Evolutionary conservation across 2,113 vertebrate genomes (phyloP), one percentile per base, ranked within the genome.

Genomic region (Proteles cristata): DNA sequence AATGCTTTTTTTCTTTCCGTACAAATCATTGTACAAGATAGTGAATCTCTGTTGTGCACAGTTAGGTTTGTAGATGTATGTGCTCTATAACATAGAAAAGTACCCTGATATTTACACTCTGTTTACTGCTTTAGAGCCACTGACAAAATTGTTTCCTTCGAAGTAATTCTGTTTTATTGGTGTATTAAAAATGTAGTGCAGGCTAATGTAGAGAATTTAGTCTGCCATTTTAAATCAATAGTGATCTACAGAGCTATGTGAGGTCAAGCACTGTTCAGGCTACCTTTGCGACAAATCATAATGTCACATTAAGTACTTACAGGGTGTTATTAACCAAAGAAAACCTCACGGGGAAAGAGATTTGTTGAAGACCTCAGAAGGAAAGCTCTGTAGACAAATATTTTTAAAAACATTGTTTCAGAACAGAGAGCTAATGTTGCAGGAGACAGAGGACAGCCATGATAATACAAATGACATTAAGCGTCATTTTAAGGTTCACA

Each of bases 181-280:
- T 21, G 6, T 92, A 93, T 96, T 89, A 97, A 98, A 98, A 97
- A 97, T 82, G n/a, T 63, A 2, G 80, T 98, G 28, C 16, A 91
- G 2, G 26, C 1, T 98, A 97, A 97, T 93, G 89, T 58, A 5
- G 89, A 97, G 92, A 97, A 98, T 90, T 97, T 95, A 96, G 96
- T 92, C 66, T 87, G 58, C 39, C 95, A 85, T 90, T 97, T 98
- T 98, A 97, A 98, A 97, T 97, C 91, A 95, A 11, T 55, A 21
- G 23, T 97, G 50, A 97, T 97, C 76, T 96, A 39, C 3, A 88
- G 23, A 89, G 43, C 15, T 93, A 28, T 92, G 11, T 58, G 76
- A 96, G 23, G 74, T 96, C 50, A 97, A 96, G 12, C 12, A 71
- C 45, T 97, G 25, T 77, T 96, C 76, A 82, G 3, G 66, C 33